Base-by-base conservation (phyloP, 2,888 invertebrate species). In the Drosophila limbata region DNA sequence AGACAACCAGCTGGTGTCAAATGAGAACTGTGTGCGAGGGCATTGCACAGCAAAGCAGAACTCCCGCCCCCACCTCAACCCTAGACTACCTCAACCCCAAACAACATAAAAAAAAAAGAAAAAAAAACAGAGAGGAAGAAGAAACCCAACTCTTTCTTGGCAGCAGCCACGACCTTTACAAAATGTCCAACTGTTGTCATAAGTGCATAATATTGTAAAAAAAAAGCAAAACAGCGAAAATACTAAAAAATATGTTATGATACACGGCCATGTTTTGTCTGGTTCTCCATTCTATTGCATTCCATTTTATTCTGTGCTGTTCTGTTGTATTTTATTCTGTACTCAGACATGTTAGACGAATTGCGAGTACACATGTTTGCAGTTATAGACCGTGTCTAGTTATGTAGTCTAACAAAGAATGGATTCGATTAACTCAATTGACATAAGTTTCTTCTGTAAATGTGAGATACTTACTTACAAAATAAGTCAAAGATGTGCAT, bases 131-230 rank as follows among this genome's bases (percentile, higher is more conserved):
- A 13, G n/a, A 35, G 13, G 15, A 44, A 11, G 44, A 21, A 42
- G 55, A 44, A 51, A 45, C 17, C 21, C 62, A 70, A 77, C 62
- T 59, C 80, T 70, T 69, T 56, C 48, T 45, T 40, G 39, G 13
- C 60, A 40, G 25, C 55, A 67, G 55, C 47, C 63, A 39, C 73
- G 67, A 77, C 69, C 78, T 72, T 85, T 71, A 48, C 44, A 37
- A 56, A 52, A 75, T 57, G 57, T 57, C 61, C 59, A 52, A 64
- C 65, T 61, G 51, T 51, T 64, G 59, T 56, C 75, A 78, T 84
- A 82, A 82, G 84, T 84, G 82, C 78, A 86, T 76, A 81, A 84
- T 72, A 82, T 78, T 86, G 82, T 86, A 68, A 31, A 64, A 57
- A 62, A 51, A 55, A 60, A 21, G 4, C 4, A 21, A 21, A 60